Evolutionary conservation across 1,140 invertebrate species (phyloP).

Genomic region (Heliconius nattereri): DNA sequence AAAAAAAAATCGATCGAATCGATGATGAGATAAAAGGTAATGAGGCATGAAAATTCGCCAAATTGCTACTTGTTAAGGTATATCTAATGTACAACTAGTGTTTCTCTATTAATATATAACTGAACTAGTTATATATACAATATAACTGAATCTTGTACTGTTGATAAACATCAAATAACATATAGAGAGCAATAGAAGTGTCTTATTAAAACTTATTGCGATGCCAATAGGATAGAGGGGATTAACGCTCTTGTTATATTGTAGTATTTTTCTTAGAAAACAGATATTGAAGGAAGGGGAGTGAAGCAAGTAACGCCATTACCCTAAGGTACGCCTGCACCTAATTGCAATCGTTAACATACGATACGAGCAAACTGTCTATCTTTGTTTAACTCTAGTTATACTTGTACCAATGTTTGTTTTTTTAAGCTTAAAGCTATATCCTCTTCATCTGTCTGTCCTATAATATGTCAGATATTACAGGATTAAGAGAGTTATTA

Average conservation of each 20-base stretch:
- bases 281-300: slow-evolving; percentile 27
- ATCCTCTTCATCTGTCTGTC: too few species aligned
- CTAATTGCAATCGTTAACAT: slow-evolving; percentile 37
- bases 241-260: not conserved
- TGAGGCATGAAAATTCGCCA: too few species aligned
- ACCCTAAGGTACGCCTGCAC: slow-evolving; percentile 31
- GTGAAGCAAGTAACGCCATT: slow-evolving; percentile 33
- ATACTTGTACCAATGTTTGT: not conserved
- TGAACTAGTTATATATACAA: not conserved
- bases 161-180: not conserved
- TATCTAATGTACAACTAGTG: too few species aligned
- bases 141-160: not conserved
- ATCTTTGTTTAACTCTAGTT: slow-evolving; percentile 14
- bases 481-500: too few species aligned
- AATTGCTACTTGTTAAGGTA: too few species aligned
- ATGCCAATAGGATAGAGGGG: slow-evolving; percentile 5
- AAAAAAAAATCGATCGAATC: too few species aligned
- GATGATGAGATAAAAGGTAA: too few species aligned
- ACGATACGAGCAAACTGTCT: slow-evolving; percentile 13
- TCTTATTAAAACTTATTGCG: slow-evolving; percentile 8
- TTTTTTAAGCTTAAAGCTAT: not conserved
- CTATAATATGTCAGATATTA: too few species aligned
- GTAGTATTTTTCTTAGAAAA: slow-evolving; percentile 24
- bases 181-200: slow-evolving; percentile 1
- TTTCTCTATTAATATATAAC: not conserved